A percentile compares a stretch with the other conserved stretches of the same genome.
These are phyloP conservation scores for Phacellophora camtschatica DNA, from an alignment of 30 jellyfish, hydroid and myxozoan species.

Conservation along the genomic window DNA sequence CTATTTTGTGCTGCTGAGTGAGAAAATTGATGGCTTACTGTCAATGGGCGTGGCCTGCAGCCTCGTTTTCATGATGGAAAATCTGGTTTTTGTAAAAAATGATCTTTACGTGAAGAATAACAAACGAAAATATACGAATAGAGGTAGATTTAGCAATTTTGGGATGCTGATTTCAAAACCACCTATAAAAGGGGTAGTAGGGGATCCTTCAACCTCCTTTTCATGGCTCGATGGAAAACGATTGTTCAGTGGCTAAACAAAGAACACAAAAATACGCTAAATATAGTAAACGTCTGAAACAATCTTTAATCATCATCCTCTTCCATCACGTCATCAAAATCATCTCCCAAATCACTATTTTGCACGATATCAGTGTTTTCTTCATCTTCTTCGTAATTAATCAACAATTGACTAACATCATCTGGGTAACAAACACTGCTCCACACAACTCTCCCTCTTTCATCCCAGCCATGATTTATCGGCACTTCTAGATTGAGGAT, in stretches of 20 bases:
- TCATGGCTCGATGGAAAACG: too few species aligned
- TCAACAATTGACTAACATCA: slow-evolving; percentile 26
- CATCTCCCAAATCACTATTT: not conserved
- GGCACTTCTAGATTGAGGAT: slow-evolving; percentile 1
- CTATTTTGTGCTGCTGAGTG: not conserved
- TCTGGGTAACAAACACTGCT: slow-evolving; percentile 33
- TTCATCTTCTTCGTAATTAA: not conserved
- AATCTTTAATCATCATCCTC: too few species aligned
- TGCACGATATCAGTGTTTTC: not conserved
- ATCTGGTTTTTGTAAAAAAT: not conserved
- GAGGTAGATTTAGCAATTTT: not conserved
- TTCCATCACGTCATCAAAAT: too few species aligned
- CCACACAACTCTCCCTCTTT: slow-evolving; percentile 30
- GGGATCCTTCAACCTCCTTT: too few species aligned
- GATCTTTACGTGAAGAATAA: too few species aligned
- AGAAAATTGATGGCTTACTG: not conserved
- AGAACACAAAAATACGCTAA: too few species aligned
- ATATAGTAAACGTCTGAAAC: too few species aligned
- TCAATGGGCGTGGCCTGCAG: not conserved
- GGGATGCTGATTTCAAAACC: not conserved
- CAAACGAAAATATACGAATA: too few species aligned
- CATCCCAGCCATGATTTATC: slow-evolving; percentile 22
- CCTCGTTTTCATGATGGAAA: not conserved
- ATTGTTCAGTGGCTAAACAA: too few species aligned
- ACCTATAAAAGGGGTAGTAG: not conserved